phyloP scores from a whole-genome alignment of 2,797 vertebrate genomes.

The Euthynnus affinis region DNA sequence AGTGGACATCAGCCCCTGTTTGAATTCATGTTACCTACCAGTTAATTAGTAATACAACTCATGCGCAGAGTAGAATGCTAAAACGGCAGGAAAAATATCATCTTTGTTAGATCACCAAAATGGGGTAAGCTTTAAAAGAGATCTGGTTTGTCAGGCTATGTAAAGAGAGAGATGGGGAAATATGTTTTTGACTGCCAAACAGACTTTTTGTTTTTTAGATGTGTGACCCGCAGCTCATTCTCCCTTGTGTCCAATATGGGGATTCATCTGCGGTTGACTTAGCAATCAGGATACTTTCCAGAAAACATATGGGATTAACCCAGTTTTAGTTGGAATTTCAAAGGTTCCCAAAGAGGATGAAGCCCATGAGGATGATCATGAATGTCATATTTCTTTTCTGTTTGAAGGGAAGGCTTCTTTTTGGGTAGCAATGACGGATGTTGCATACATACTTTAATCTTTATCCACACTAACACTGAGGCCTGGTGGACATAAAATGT shows the following conservation, averaged over 20 bases:
- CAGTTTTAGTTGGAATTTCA: conserved; percentile 69
- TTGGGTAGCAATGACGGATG: conserved; percentile 33
- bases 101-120: conserved; percentile 32
- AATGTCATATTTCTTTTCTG: conserved; percentile 58
- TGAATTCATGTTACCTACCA: conserved; percentile 48
- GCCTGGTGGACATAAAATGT: conserved; percentile 8
- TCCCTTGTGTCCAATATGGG: conserved; percentile 52
- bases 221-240: conserved; percentile 52
- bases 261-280: conserved; percentile 58
- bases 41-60: conserved; percentile 32
- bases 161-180: conserved; percentile 14
- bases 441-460: conserved; percentile 42
- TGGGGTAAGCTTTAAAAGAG: conserved; percentile 21
- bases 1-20: conserved; percentile 36
- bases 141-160: conserved; percentile 45
- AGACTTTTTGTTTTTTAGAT: conserved; percentile 40
- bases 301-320: conserved; percentile 74
- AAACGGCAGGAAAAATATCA: background rate
- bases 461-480: conserved; percentile 23
- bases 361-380: conserved; percentile 59
- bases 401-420: conserved; percentile 55
- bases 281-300: conserved; percentile 62
- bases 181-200: conserved; percentile 43
- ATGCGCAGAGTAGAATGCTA: background rate
- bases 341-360: conserved; percentile 65